Conservation (phyloP, 2,797 vertebrate genomes). For the Anableps anableps region DNA sequence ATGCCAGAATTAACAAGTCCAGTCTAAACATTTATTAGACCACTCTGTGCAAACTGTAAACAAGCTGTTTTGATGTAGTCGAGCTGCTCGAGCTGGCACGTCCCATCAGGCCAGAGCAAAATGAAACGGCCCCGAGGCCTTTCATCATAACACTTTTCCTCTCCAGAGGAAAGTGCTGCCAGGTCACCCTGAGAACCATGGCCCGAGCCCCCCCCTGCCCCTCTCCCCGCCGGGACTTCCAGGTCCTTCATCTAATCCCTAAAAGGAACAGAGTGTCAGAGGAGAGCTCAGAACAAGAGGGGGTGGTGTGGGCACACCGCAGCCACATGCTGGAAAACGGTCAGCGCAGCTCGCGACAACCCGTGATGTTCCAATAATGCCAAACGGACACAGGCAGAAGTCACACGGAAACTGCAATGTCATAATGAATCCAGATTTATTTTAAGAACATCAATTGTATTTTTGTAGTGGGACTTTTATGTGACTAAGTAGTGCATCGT, state of each 20-base stretch:
- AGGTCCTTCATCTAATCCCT: conserved; percentile 55
- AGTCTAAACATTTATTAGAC: conserved; percentile 29
- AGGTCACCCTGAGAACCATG: conserved; percentile 69
- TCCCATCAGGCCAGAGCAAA: conserved; percentile 65
- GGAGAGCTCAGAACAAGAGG: conserved; percentile 23
- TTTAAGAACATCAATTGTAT: background rate
- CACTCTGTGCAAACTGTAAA: conserved; percentile 48
- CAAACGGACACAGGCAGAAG: background rate
- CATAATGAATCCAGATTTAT: background rate
- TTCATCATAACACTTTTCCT: conserved; percentile 49
- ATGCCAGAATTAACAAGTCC: conserved; percentile 36
- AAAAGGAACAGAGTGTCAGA: conserved; percentile 18
- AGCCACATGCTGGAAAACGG: conserved; percentile 25
- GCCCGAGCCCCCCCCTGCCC: conserved; percentile 21
- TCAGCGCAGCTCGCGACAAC: background rate
- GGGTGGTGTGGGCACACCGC: conserved; percentile 7
- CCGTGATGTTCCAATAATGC: background rate
- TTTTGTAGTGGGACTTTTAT: background rate
- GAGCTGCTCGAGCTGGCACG: conserved; percentile 27
- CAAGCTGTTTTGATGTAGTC: conserved; percentile 68
- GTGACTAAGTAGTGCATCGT: background rate
- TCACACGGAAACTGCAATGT: background rate
- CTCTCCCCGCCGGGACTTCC: conserved; percentile 39
- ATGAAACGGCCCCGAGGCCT: conserved; percentile 62
- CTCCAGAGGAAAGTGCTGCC: conserved; percentile 55